Evolutionary conservation across 2,113 vertebrate genomes (phyloP).

Genomic region (Pagrus major): DNA sequence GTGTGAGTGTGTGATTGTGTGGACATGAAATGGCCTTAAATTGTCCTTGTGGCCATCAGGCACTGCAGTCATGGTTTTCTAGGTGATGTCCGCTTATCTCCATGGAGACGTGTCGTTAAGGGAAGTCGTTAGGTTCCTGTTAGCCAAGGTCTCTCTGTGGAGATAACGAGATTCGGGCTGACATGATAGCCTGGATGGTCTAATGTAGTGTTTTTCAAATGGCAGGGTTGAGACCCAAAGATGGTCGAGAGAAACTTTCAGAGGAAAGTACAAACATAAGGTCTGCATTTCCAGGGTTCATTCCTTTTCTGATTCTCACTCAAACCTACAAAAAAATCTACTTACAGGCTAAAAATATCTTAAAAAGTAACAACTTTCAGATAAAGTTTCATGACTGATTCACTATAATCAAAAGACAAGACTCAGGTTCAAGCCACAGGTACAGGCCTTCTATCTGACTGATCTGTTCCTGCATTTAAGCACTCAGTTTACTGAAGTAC

Average conservation of each 20-base stretch:
- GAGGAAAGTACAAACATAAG: conserved; percentile 9
- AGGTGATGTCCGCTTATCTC: conserved; percentile 89
- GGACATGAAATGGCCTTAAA: conserved; percentile 71
- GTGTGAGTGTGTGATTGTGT: conserved; percentile 46
- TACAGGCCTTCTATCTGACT: background rate
- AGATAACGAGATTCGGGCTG: conserved; percentile 93
- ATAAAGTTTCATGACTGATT: background rate
- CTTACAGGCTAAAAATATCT: background rate
- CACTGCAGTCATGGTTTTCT: conserved; percentile 87
- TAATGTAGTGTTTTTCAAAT: conserved; percentile 56
- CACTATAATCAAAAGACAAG: background rate
- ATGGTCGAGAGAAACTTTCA: conserved; percentile 41
- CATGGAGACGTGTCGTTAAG: conserved; percentile 89
- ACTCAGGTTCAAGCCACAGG: background rate
- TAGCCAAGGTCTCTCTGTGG: conserved; percentile 90
- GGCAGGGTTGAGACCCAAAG: conserved; percentile 33
- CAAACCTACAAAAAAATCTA: background rate
- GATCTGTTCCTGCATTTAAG: background rate
- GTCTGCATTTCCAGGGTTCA: background rate
- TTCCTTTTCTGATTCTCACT: background rate
- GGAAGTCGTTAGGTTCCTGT: conserved; percentile 85
- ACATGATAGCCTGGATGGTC: conserved; percentile 57
- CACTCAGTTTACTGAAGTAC: background rate
- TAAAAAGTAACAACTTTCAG: background rate
- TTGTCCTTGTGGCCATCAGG: conserved; percentile 60